phyloP scores from a whole-genome alignment of 2,113 vertebrate species.

The Pelvicachromis taeniatus region DNA sequence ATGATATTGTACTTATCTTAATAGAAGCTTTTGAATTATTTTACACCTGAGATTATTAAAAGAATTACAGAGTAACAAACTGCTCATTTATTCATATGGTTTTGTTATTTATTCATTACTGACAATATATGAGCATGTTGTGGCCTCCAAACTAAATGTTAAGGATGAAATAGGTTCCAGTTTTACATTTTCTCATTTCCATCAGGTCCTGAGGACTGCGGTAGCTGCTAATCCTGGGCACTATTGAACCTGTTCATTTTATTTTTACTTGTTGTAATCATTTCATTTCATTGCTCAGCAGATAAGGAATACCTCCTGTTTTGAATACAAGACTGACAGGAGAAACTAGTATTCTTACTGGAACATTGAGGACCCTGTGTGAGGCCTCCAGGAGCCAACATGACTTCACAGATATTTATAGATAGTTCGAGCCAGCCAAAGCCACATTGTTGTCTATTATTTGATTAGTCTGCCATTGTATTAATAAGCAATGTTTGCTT shows the following conservation, averaged over 20 bases:
- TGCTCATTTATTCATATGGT: background rate
- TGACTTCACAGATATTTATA: constrained; percentile 61
- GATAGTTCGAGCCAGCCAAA: constrained; percentile 34
- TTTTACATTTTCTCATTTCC: background rate
- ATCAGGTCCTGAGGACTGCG: background rate
- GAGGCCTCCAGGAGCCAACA: constrained; percentile 35
- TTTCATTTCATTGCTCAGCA: background rate
- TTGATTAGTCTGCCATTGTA: constrained; percentile 65
- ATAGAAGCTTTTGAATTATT: background rate
- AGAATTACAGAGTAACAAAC: background rate
- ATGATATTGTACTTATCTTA: background rate
- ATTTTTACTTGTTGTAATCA: background rate
- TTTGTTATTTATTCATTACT: background rate
- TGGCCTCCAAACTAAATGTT: rapidly evolving
- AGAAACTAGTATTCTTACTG: background rate
- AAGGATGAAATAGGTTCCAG: background rate
- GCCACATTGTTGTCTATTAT: constrained; percentile 60
- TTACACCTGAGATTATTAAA: background rate
- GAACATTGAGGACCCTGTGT: background rate
- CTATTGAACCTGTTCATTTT: background rate
- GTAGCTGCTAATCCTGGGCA: background rate
- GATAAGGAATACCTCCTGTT: background rate
- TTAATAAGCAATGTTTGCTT: constrained; percentile 26
- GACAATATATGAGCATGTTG: background rate
- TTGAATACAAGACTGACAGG: background rate